phyloP scores from a whole-genome alignment of 1,140 invertebrate genomes.

The Nylanderia fulva region DNA sequence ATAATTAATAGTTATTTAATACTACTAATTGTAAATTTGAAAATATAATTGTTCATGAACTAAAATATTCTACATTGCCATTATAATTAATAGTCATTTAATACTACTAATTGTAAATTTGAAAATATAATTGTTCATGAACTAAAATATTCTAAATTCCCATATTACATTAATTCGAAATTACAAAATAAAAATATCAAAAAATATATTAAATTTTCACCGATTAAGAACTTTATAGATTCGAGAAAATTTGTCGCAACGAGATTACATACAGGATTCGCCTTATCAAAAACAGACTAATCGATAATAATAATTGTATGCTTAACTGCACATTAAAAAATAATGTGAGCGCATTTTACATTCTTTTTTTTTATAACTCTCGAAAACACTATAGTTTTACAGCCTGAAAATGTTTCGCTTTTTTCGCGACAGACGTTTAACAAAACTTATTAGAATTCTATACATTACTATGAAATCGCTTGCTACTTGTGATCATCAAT shows the following conservation, averaged over 20 bases:
- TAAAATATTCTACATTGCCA: conserved; percentile 14
- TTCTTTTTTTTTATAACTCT: conserved; percentile 13
- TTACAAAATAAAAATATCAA: neutral
- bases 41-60: neutral
- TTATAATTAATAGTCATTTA: neutral
- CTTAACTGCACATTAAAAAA: conserved; percentile 24
- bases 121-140: neutral
- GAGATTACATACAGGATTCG: conserved; percentile 7
- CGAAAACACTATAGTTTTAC: conserved; percentile 37
- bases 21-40: neutral
- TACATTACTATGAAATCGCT: conserved; percentile 52
- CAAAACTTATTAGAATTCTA: conserved; percentile 48
- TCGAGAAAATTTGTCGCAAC: conserved; percentile 26
- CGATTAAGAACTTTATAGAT: neutral
- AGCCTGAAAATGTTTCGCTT: conserved; percentile 13
- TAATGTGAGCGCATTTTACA: conserved; percentile 10
- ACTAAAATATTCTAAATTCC: conserved; percentile 12
- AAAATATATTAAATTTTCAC: neutral
- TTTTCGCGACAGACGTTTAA: neutral
- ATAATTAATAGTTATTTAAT: neutral
- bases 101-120: neutral
- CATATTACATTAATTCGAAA: neutral
- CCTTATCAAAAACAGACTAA: neutral
- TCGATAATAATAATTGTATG: neutral
- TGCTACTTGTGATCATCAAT: conserved; percentile 40